Evolutionary conservation across 1,140 invertebrate species (phyloP).

Genomic region (Tetramorium alpestre): DNA sequence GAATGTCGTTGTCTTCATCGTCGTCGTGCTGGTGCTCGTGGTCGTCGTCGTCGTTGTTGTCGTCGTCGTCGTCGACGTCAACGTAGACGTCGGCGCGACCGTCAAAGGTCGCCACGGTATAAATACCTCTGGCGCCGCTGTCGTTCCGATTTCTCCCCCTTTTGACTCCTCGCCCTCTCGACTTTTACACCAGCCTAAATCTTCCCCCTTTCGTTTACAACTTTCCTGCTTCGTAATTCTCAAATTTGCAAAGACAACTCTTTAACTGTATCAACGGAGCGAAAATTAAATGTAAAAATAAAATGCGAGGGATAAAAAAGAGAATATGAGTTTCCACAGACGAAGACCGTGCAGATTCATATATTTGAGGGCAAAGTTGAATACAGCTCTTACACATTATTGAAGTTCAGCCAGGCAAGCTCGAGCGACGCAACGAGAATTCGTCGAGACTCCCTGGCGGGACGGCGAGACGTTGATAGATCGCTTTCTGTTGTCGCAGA

Average conservation of each 20-base stretch:
- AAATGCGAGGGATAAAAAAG: background rate
- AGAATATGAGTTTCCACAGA: background rate
- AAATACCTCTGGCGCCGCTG: constrained; percentile 77
- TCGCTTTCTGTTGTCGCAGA: constrained; percentile 28
- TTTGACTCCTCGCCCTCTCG: constrained; percentile 38
- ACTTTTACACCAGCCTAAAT: constrained; percentile 55
- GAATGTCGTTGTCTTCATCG: constrained; percentile 59
- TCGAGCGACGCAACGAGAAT: background rate
- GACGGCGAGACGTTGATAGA: constrained; percentile 35
- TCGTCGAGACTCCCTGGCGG: constrained; percentile 42
- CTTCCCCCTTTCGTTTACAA: constrained; percentile 14
- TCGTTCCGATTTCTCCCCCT: constrained; percentile 65
- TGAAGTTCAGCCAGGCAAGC: constrained; percentile 6
- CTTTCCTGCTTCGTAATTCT: background rate
- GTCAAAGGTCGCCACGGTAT: constrained; percentile 78
- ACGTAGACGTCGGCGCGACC: constrained; percentile 65
- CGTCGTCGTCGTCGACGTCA: constrained; percentile 14
- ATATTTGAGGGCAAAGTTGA: constrained; percentile 3
- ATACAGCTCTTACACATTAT: background rate
- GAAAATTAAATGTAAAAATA: constrained; percentile 12
- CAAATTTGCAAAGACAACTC: constrained; percentile 18
- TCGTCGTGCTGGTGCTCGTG: background rate
- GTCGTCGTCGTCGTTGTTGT: constrained; percentile 11
- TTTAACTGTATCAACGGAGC: background rate
- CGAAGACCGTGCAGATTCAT: background rate